Conservation (phyloP, 2,888 invertebrate species). For the Sinhomidia bicolor region DNA sequence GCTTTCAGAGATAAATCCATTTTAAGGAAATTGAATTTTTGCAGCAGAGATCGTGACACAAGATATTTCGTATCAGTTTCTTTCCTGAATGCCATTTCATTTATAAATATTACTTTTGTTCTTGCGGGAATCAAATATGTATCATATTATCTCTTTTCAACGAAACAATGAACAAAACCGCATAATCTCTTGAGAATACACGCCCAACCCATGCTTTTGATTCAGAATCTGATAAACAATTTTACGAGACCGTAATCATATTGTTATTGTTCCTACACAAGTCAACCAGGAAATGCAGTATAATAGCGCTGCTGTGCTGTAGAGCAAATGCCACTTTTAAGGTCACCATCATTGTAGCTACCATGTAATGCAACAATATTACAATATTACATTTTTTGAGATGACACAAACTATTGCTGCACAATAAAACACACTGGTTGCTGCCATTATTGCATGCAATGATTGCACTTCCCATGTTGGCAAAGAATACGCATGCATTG, state of each 20-base stretch:
- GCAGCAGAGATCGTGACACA: not conserved
- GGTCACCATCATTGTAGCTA: conserved; percentile 10
- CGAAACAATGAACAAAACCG: conserved; percentile 15
- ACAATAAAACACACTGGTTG: too few relatives aligned
- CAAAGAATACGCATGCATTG: not conserved
- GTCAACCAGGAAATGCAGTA: conserved; percentile 54
- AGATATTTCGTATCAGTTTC: conserved; percentile 14
- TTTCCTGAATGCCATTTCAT: conserved; percentile 17
- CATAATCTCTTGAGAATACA: conserved; percentile 15
- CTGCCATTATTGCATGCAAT: not conserved
- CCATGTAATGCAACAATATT: not conserved
- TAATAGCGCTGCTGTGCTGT: not conserved
- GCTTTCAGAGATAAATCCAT: too few relatives aligned
- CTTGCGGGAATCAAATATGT: not conserved
- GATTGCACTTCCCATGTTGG: not conserved
- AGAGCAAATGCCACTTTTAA: conserved; percentile 28
- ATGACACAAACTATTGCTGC: not conserved
- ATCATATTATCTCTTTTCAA: not conserved
- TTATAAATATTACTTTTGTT: not conserved
- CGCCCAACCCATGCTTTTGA: conserved; percentile 37
- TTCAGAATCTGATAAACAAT: conserved; percentile 35
- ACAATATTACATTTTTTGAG: too few relatives aligned
- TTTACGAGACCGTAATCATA: conserved; percentile 45
- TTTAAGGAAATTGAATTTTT: not conserved
- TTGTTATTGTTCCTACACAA: conserved; percentile 45